Conservation (phyloP, 64 coral and sea anemone genomes). For the Actinia equina region DNA sequence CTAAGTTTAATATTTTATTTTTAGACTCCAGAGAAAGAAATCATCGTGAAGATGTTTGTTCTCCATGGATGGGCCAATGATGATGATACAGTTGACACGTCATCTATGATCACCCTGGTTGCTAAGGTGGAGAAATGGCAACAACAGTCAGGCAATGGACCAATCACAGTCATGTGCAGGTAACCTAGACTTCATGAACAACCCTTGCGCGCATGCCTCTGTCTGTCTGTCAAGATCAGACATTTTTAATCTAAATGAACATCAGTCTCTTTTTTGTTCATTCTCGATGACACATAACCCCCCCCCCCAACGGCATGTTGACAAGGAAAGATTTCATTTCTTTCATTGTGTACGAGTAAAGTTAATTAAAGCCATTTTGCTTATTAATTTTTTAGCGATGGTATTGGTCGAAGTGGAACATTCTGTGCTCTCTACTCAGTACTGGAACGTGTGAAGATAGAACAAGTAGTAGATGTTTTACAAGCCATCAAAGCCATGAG, state of each 20-base stretch:
- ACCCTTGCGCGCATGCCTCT: too few relatives aligned
- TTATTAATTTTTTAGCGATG: conserved; percentile 38
- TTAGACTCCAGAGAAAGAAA: conserved; percentile 77
- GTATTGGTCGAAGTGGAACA: conserved; percentile 80
- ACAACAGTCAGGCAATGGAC: conserved; percentile 94
- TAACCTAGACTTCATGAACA: background rate
- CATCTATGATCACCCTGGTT: conserved; percentile 72
- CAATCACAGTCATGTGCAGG: conserved; percentile 95
- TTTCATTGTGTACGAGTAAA: too few relatives aligned
- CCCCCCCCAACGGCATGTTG: too few relatives aligned
- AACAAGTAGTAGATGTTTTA: conserved; percentile 84
- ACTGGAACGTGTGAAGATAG: conserved; percentile 78
- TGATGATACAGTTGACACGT: conserved; percentile 29
- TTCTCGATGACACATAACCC: too few relatives aligned
- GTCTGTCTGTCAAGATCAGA: too few relatives aligned
- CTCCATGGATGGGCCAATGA: conserved; percentile 69
- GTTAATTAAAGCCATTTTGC: background rate
- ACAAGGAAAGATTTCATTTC: too few relatives aligned
- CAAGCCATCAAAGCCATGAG: conserved; percentile 91
- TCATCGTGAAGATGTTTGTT: conserved; percentile 80
- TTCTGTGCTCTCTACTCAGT: conserved; percentile 89
- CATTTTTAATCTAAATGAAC: too few relatives aligned
- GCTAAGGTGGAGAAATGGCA: conserved; percentile 94
- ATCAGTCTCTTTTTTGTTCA: too few relatives aligned
- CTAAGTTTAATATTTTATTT: background rate